A percentile compares a stretch with the other conserved stretches of the same genome.
phyloP scores from a whole-genome alignment of 2,113 vertebrate genomes.

The Anoura caudifer region DNA sequence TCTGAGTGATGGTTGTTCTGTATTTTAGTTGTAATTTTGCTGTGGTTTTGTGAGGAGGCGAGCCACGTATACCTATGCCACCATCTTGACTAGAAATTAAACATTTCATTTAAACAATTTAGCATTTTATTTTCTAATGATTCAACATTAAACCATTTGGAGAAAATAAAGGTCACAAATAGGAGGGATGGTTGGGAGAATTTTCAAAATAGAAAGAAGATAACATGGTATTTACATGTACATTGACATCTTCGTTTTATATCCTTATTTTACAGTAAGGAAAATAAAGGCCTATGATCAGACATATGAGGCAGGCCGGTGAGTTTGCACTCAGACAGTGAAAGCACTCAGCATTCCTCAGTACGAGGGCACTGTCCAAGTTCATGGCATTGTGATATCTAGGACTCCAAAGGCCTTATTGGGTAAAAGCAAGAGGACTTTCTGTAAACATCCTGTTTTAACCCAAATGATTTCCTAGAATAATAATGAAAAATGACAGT shows the following conservation, averaged over 20 bases:
- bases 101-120: neutral
- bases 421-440: conserved; percentile 40
- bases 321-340: neutral
- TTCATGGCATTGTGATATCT: neutral
- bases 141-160: neutral
- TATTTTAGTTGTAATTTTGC: no score
- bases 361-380: neutral
- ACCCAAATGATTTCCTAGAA: conserved; percentile 41
- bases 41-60: no score
- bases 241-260: neutral
- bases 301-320: neutral
- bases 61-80: no score
- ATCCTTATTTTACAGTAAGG: neutral
- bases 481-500: conserved; percentile 40
- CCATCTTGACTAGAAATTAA: no score
- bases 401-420: conserved; percentile 32
- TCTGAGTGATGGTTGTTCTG: no score
- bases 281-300: neutral
- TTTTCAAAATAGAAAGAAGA: neutral
- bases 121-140: neutral
- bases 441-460: conserved; percentile 34
- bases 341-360: conserved; percentile 15
- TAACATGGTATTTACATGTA: neutral
- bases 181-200: neutral
- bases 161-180: neutral